phyloP scores from a whole-genome alignment of 2,888 invertebrate species.

The Seira musarum region DNA sequence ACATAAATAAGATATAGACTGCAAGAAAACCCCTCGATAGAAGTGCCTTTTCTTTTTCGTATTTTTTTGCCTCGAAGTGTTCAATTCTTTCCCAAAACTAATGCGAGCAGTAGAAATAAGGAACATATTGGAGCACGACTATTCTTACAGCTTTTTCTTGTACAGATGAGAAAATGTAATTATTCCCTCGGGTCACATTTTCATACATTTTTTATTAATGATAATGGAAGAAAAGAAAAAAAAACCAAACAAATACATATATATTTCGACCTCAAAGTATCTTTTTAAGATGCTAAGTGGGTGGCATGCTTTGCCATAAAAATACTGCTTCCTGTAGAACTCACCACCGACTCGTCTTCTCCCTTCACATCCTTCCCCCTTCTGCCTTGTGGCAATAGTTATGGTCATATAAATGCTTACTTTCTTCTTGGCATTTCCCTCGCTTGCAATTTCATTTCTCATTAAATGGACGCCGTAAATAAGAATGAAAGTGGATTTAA shows the following conservation, averaged over 20 bases:
- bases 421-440: background rate
- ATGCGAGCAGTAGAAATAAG: no score
- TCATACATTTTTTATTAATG: slow-evolving; percentile 44
- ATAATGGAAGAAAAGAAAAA: slow-evolving; percentile 24
- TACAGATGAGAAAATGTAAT: slow-evolving; percentile 18
- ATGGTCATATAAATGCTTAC: background rate
- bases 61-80: no score
- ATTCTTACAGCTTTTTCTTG: background rate
- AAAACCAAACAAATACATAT: slow-evolving; percentile 1
- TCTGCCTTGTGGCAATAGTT: background rate
- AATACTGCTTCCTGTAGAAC: background rate
- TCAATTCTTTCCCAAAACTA: no score
- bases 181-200: slow-evolving; percentile 38
- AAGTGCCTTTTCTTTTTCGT: no score
- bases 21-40: no score
- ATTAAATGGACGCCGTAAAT: background rate
- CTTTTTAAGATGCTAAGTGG: slow-evolving; percentile 41
- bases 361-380: background rate
- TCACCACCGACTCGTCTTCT: no score
- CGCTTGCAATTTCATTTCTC: slow-evolving; percentile 12
- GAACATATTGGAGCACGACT: no score
- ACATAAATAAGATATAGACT: no score
- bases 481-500: background rate
- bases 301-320: slow-evolving; percentile 3
- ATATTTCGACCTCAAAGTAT: background rate